Conservation (phyloP, 2,113 vertebrate genomes). For the Paracanthobrama guichenoti region DNA sequence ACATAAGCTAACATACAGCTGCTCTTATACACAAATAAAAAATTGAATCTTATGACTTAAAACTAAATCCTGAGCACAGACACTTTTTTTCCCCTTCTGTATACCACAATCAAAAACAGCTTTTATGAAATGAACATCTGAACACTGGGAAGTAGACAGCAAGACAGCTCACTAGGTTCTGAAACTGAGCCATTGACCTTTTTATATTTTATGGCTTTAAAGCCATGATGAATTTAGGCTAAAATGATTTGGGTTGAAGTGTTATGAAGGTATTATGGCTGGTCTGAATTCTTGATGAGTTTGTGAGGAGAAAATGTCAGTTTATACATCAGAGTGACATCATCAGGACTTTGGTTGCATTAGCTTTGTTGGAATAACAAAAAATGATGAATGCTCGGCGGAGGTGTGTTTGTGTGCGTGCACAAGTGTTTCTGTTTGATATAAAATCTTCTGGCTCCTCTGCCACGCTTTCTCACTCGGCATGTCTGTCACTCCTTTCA, state of each 20-base stretch:
- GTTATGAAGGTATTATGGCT: neutral
- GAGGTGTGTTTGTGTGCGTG: constrained; percentile 36
- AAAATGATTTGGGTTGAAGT: neutral
- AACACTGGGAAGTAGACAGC: neutral
- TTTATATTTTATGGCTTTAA: neutral
- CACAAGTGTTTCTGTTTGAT: constrained; percentile 50
- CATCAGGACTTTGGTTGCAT: constrained; percentile 12
- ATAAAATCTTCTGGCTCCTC: constrained; percentile 47
- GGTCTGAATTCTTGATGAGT: constrained; percentile 10
- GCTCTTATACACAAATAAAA: too few species aligned
- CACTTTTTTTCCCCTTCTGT: too few species aligned
- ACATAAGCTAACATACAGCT: too few species aligned
- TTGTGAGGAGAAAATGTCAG: neutral
- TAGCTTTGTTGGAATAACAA: constrained; percentile 9
- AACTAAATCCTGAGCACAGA: too few species aligned
- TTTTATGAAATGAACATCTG: too few species aligned
- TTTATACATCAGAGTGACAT: constrained; percentile 19
- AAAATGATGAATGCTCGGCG: neutral
- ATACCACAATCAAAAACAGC: too few species aligned
- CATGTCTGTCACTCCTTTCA: constrained; percentile 61
- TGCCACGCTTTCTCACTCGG: constrained; percentile 57
- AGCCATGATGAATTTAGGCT: neutral
- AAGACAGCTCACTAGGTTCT: neutral
- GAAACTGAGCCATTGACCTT: neutral
- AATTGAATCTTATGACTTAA: too few species aligned